phyloP scores from a whole-genome alignment of 2,797 vertebrate genomes.

The Artibeus lituratus region DNA sequence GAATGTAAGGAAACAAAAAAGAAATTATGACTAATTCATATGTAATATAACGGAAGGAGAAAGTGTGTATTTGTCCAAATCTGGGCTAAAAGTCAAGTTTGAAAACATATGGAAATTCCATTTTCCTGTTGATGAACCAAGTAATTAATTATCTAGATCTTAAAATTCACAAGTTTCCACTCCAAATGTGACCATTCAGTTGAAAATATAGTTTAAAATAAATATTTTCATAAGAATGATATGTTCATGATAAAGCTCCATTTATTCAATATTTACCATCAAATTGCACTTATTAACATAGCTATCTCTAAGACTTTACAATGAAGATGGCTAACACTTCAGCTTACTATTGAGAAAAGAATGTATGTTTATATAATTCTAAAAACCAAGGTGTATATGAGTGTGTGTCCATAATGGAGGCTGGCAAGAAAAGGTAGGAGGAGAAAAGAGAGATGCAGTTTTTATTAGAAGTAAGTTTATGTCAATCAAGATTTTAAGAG shows the following conservation, averaged over 20 bases:
- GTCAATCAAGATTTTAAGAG: neutral
- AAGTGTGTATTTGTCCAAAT: conserved; percentile 73
- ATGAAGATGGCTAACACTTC: neutral
- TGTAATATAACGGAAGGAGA: conserved; percentile 72
- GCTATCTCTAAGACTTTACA: neutral
- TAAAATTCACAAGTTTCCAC: conserved; percentile 25
- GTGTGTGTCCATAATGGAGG: neutral
- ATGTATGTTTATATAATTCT: neutral
- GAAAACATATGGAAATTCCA: conserved; percentile 78
- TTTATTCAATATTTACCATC: conserved; percentile 7
- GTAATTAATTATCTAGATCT: conserved; percentile 72
- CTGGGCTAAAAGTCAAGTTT: conserved; percentile 76
- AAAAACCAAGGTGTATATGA: neutral
- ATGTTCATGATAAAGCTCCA: neutral
- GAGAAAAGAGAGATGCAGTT: neutral
- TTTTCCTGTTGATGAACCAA: conserved; percentile 78
- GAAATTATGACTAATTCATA: conserved; percentile 75
- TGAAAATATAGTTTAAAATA: conserved; percentile 23
- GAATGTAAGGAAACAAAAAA: conserved; percentile 76
- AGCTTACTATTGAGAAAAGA: neutral
- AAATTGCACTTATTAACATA: neutral
- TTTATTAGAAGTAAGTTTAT: neutral
- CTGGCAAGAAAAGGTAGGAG: neutral
- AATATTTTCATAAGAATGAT: neutral
- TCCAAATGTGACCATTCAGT: neutral